phyloP scores from a whole-genome alignment of 2,797 vertebrate genomes.

The Peromyscus nudipes region DNA sequence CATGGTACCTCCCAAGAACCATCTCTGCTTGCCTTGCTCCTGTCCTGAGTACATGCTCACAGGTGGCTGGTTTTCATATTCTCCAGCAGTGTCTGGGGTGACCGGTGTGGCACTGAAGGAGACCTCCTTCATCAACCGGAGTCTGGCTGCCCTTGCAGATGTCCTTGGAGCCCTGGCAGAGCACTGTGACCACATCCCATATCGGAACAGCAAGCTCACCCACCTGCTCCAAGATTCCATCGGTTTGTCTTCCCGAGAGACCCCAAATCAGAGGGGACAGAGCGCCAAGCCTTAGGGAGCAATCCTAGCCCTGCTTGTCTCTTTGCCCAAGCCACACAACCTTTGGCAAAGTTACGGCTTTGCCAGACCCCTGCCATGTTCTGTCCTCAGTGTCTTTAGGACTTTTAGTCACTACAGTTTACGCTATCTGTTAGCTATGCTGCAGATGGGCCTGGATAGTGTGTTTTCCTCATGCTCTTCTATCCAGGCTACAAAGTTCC shows the following conservation, averaged over 20 bases:
- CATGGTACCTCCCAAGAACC: background rate
- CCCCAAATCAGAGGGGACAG: rapidly evolving
- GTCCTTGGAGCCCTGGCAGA: slow-evolving; percentile 93
- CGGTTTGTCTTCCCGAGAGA: rapidly evolving
- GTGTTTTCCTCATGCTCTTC: too few species aligned
- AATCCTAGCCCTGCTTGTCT: background rate
- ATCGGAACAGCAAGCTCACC: slow-evolving; percentile 94
- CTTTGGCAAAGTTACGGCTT: background rate
- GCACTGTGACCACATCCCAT: slow-evolving; percentile 90
- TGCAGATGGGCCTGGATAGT: background rate
- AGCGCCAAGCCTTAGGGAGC: background rate
- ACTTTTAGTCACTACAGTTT: too few species aligned
- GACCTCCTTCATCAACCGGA: slow-evolving; percentile 93
- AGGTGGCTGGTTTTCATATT: background rate
- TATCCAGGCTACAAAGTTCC: background rate
- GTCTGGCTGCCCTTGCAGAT: slow-evolving; percentile 92
- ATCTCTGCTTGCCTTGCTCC: background rate
- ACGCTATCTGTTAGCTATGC: too few species aligned
- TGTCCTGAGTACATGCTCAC: too few species aligned
- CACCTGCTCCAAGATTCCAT: slow-evolving; percentile 92
- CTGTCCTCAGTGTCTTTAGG: background rate
- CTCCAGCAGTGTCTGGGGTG: slow-evolving; percentile 91
- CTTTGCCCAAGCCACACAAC: too few species aligned
- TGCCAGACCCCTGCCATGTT: background rate
- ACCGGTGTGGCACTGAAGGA: slow-evolving; percentile 91